phyloP scores from a whole-genome alignment of 2,888 invertebrate species.

The Abrostola triplasia region DNA sequence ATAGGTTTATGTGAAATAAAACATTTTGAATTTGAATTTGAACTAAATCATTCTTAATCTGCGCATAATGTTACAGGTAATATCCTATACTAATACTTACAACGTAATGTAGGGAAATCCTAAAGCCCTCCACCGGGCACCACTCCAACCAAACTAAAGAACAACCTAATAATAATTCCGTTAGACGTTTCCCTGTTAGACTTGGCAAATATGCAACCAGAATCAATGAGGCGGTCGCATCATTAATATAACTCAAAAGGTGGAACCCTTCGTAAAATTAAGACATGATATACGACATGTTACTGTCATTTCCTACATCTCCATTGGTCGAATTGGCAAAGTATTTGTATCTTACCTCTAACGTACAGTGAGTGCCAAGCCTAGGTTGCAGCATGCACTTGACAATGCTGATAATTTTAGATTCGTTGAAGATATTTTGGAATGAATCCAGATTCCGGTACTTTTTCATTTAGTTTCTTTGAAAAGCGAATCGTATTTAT shows the following conservation, averaged over 20 bases:
- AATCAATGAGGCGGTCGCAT: neutral
- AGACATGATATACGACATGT: constrained; percentile 8
- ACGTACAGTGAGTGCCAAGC: constrained; percentile 41
- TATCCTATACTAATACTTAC: too few relatives aligned
- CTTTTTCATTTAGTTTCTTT: constrained; percentile 44
- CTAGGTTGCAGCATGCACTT: constrained; percentile 61
- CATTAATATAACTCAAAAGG: neutral
- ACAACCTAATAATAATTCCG: too few relatives aligned
- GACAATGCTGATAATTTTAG: constrained; percentile 69
- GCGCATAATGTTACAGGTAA: too few relatives aligned
- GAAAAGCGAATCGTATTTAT: neutral
- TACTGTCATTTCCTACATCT: constrained; percentile 6
- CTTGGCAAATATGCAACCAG: neutral
- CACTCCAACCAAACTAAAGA: too few relatives aligned
- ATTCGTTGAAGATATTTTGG: constrained; percentile 64
- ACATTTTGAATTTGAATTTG: too few relatives aligned
- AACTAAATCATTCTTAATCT: too few relatives aligned
- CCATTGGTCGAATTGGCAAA: constrained; percentile 14
- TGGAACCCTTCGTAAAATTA: constrained; percentile 7
- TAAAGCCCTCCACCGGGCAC: too few relatives aligned
- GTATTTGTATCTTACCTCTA: constrained; percentile 16
- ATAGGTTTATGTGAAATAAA: too few relatives aligned
- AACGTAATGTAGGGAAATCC: too few relatives aligned
- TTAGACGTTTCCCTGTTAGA: neutral
- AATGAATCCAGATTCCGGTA: constrained; percentile 58